Conservation (phyloP, 2,113 vertebrate species). For the Ceratotherium simum region DNA sequence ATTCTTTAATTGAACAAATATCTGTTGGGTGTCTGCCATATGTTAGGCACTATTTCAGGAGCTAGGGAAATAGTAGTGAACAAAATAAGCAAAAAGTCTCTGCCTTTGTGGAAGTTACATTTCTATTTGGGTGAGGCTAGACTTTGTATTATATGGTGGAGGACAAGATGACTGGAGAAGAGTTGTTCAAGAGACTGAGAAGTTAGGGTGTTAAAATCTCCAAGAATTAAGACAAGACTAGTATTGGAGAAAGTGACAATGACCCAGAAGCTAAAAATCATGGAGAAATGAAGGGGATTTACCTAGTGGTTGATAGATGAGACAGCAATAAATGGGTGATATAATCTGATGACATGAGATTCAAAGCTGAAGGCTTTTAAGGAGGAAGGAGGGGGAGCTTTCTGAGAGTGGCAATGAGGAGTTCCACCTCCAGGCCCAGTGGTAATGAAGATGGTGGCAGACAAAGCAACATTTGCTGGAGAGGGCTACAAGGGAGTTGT, state of each 20-base stretch:
- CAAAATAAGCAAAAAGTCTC: neutral
- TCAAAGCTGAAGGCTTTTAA: neutral
- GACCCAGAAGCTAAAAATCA: neutral
- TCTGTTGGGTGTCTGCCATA: neutral
- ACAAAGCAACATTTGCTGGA: neutral
- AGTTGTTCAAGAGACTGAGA: neutral
- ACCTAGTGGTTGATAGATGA: neutral
- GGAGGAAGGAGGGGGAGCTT: neutral
- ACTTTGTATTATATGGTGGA: neutral
- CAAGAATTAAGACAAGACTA: neutral
- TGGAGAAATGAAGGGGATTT: neutral
- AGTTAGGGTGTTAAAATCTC: neutral
- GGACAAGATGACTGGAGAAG: neutral
- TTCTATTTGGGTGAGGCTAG: neutral
- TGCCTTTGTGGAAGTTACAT: neutral
- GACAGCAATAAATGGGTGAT: neutral
- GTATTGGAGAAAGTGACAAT: neutral
- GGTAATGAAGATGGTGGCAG: neutral
- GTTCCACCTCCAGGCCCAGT: neutral
- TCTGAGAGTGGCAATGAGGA: neutral
- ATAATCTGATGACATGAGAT: neutral
- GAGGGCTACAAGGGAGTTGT: neutral
- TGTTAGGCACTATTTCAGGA: neutral
- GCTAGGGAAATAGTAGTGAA: neutral
- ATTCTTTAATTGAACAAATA: neutral